These are phyloP conservation scores for Syrmaticus mikado DNA, from an alignment of 2,113 vertebrate species.

Conservation along the genomic window DNA sequence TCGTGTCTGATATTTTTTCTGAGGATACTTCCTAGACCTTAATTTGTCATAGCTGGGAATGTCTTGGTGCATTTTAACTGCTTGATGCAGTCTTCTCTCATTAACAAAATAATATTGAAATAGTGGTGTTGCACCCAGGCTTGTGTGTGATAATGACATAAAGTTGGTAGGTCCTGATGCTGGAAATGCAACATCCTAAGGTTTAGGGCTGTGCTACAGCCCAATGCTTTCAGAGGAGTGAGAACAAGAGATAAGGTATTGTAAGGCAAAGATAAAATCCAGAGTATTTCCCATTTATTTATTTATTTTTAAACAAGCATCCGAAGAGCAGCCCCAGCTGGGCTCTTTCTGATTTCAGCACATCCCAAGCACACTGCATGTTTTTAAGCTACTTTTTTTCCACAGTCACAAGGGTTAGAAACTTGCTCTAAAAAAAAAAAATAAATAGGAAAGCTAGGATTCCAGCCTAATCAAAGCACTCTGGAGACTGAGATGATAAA, in stretches of 20 bases:
- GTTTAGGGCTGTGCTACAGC: not conserved
- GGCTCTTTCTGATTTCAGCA: constrained; percentile 5
- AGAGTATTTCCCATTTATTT: not conserved
- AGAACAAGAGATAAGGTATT: not conserved
- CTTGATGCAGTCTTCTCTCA: not conserved
- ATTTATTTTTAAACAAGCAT: not conserved
- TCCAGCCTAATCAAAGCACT: constrained; percentile 45
- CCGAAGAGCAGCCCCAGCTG: fast-evolving
- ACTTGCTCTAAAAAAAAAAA: not conserved
- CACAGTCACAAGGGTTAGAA: constrained; percentile 5
- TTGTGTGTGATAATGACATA: not conserved
- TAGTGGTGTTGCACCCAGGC: not conserved
- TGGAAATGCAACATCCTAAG: not conserved
- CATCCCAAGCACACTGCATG: not conserved
- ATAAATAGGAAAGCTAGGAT: not conserved
- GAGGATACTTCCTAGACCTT: not conserved
- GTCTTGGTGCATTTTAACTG: not conserved
- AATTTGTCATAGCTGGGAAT: not conserved
- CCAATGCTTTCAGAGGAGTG: not conserved
- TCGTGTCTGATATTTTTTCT: not conserved
- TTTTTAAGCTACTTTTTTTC: constrained; percentile 28
- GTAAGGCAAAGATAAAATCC: not conserved
- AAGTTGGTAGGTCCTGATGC: not conserved
- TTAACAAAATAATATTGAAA: constrained; percentile 6
- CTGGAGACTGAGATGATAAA: constrained; percentile 37